Conservation (phyloP, 2,797 vertebrate species). For the Cuculus canorus region DNA sequence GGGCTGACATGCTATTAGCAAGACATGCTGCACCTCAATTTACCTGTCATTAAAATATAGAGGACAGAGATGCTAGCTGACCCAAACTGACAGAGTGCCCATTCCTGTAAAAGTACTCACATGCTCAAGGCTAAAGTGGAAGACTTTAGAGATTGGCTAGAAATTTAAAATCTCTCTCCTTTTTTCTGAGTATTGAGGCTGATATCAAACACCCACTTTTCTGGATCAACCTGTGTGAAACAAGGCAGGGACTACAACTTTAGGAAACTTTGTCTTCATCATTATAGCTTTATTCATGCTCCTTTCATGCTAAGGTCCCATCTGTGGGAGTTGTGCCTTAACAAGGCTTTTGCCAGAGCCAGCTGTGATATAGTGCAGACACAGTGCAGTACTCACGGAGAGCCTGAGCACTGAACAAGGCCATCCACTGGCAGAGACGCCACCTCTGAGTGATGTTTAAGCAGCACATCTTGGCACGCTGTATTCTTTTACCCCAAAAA, state of each 20-base stretch:
- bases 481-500: neutral
- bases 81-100: neutral
- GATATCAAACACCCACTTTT: neutral
- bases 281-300: neutral
- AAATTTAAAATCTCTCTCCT: neutral
- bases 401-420: neutral
- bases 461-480: neutral
- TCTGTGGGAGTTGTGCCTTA: neutral
- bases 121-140: neutral
- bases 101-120: slow-evolving; percentile 25
- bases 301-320: neutral
- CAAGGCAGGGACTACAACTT: neutral
- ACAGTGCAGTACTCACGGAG: neutral
- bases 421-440: neutral
- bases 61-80: slow-evolving; percentile 36
- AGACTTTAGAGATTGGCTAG: neutral
- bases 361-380: neutral
- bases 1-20: slow-evolving; percentile 1
- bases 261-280: neutral
- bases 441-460: neutral
- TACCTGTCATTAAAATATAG: slow-evolving; percentile 27
- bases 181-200: neutral
- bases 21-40: neutral
- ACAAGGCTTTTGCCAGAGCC: neutral
- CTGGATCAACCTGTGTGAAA: neutral